Base-by-base conservation (phyloP, 2,113 vertebrate species). In the Chaenogobius annularis region DNA sequence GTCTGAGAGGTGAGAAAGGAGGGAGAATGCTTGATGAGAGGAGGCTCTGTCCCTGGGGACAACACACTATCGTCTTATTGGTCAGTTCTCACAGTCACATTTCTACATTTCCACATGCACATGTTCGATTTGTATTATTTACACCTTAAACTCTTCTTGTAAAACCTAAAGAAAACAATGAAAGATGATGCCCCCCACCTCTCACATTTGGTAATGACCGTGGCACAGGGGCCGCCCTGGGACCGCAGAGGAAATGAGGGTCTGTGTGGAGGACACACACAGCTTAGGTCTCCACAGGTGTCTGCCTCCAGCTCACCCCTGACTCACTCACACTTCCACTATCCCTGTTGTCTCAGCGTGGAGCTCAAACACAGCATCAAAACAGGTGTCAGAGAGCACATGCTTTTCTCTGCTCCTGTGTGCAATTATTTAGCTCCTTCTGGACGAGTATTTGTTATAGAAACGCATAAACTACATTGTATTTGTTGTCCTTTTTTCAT, bases 201-300 rank as follows among this genome's bases (percentile, higher is more conserved):
- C 58, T 56, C 55, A 50, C 48, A 12, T 66, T 83, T 70, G 86
- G 93, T 93, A 79, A 94, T 91, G 91, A 93, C 82, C 77, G 52
- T 74, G 50, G 92, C 80, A 84, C 85, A 88, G 87, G 92, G 92
- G 92, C 94, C 94, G 90, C 92, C 94, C 93, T 79, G 90, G 93
- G 94, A 94, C 93, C 92, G 64, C 87, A 89, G 85, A 90, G 79
- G 84, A 89, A 92, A 84, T 82, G 77, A 90, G 78, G 75, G 80
- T 77, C 92, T 80, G 85, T 74, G 70, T 83, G 58, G 90, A 93
- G 91, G 84, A 66, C 52, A 88, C 68, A 82, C 83, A 86, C 35
- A 9, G 87, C 89, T 89, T 82, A 94, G 90, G 91, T 95, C 89
- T 92, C 88, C 35, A 0, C 94, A 93, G 94, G 95, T 93, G 93